A percentile compares a stretch with the other conserved stretches of the same genome.
Evolutionary conservation across 2,888 invertebrate genomes (phyloP).

Genomic region (Heterodera filipjevi): DNA sequence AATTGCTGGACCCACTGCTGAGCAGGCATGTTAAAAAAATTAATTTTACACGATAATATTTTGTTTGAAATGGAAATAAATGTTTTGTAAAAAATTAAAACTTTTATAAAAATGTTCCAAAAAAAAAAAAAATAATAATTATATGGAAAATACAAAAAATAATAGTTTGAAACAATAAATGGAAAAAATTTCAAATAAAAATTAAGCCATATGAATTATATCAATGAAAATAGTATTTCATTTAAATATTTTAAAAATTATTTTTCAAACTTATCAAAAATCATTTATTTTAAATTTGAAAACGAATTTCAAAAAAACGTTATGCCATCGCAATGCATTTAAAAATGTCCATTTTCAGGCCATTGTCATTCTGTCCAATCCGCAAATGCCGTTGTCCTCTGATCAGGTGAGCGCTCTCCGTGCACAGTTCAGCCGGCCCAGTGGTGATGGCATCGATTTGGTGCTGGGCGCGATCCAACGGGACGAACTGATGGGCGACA

Average conservation of each 20-base stretch:
- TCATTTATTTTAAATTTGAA: too few species aligned
- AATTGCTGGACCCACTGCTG: not conserved
- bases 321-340: constrained; percentile 12
- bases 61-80: too few species aligned
- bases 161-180: too few species aligned
- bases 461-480: constrained; percentile 35
- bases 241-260: too few species aligned
- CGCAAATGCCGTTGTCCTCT: not conserved
- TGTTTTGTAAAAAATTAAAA: not conserved
- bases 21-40: not conserved
- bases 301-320: not conserved
- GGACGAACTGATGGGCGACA: constrained; percentile 37
- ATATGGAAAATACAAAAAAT: too few species aligned
- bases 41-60: not conserved
- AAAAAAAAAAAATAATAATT: too few species aligned
- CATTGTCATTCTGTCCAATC: not conserved
- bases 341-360: not conserved
- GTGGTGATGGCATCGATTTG: constrained; percentile 28
- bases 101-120: too few species aligned
- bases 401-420: constrained; percentile 32
- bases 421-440: not conserved
- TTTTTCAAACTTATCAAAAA: too few species aligned
- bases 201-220: too few species aligned
- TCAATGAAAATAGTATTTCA: too few species aligned
- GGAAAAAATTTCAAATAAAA: too few species aligned